Base-by-base conservation (phyloP, 2,797 vertebrate genomes). In the Eurystomus glaucurus region DNA sequence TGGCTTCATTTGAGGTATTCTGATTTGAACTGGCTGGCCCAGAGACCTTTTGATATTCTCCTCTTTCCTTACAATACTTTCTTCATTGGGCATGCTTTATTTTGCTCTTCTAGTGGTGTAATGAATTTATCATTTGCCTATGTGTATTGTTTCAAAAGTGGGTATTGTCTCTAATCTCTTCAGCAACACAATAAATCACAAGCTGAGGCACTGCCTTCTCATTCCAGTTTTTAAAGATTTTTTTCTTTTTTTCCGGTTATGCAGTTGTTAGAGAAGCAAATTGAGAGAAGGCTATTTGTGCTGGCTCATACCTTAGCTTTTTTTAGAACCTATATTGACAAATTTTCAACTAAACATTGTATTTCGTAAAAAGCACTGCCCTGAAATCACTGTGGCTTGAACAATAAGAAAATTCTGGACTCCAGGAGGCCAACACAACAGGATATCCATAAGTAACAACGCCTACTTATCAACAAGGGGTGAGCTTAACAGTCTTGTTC, bases 361-460 rank as follows among this genome's bases (percentile, higher is more conserved):
- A 94, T 97, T 98, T 96, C 33, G 21, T 83, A 97, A 97, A 95
- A 94, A 98, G 96, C 45, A 14, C 96, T 96, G 95, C 96, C 97
- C 96, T 97, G 92, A 97, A 97, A 97, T 97, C 97, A 71, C 96
- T 96, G 64, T 96, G 93, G 88, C 97, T 97, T 92, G 97, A 98
- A 98, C 98, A 98, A 98, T 98, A 92, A 95, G 97, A 98, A 98
- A 98, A 98, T 97, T 97, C 97, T 92, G 97, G 95, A 94, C 95
- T 95, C 88, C 57, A 3, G 96, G 98, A 97, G 97, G 89, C 84
- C 51, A 92, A 61, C 96, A 62, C 98, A 98, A 97, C 98, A 98
- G 98, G 98, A 97, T 97, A 96, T 97, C 98, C 98, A 96, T 95
- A 96, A 98, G 97, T 90, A 98, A 81, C 97, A 95, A 97, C 61